These are phyloP conservation scores for Campylorhamphus procurvoides DNA, from an alignment of 2,113 vertebrate genomes.

Conservation along the genomic window DNA sequence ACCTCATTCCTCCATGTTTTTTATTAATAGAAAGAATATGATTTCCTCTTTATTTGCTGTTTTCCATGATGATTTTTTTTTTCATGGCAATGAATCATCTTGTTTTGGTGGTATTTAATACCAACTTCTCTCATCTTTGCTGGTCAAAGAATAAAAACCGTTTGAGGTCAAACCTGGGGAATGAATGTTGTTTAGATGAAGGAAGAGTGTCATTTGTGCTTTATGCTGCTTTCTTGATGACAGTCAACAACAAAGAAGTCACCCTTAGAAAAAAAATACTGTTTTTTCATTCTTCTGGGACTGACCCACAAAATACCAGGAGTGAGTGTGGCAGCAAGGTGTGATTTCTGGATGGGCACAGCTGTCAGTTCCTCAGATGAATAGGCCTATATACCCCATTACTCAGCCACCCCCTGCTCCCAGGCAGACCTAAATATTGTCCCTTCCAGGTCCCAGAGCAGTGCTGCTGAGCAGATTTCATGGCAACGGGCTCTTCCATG, in stretches of 20 bases:
- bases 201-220: neutral
- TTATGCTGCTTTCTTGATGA: neutral
- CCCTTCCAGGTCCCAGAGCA: neutral
- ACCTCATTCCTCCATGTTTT: neutral
- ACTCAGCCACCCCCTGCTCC: neutral
- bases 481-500: neutral
- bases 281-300: neutral
- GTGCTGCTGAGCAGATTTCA: neutral
- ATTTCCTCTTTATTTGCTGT: neutral
- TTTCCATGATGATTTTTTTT: neutral
- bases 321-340: neutral
- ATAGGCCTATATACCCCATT: neutral
- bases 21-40: neutral
- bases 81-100: neutral
- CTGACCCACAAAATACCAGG: neutral
- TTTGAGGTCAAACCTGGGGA: neutral
- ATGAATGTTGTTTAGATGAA: neutral
- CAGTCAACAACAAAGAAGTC: neutral
- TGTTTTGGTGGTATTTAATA: neutral
- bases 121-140: neutral
- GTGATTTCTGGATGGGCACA: neutral
- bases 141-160: neutral
- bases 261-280: neutral
- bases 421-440: neutral
- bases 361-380: neutral